Conservation (phyloP, 2,797 vertebrate genomes). For the Micrastur ruficollis region DNA sequence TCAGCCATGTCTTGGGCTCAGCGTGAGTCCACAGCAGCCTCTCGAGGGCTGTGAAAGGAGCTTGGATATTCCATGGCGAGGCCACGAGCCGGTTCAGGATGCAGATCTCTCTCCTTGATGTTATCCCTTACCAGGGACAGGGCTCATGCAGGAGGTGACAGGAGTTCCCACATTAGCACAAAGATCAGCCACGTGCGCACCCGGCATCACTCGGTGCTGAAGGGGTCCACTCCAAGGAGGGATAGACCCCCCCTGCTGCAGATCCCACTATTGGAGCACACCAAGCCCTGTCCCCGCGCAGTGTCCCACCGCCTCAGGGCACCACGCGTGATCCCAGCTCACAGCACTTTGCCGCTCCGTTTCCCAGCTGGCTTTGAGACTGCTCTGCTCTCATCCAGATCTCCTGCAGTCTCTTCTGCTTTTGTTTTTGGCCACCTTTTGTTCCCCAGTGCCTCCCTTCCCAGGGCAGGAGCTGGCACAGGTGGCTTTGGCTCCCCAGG, state of each 20-base stretch:
- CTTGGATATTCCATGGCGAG: background rate
- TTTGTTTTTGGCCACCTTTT: background rate
- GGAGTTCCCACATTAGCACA: background rate
- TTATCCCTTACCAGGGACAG: background rate
- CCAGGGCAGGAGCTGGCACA: background rate
- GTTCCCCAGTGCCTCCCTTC: background rate
- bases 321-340: fast-evolving
- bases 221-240: background rate
- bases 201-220: background rate
- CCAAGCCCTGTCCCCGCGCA: background rate
- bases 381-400: background rate
- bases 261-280: background rate
- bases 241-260: no score
- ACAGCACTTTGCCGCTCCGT: fast-evolving
- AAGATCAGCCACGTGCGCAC: fast-evolving
- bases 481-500: background rate
- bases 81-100: background rate
- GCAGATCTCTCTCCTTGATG: background rate
- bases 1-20: background rate
- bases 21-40: fast-evolving
- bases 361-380: background rate
- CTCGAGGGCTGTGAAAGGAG: background rate
- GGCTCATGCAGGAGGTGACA: background rate
- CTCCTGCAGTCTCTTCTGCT: background rate
- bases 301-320: background rate